Conservation (phyloP, 2,113 vertebrate species). For the Meriones unguiculatus region DNA sequence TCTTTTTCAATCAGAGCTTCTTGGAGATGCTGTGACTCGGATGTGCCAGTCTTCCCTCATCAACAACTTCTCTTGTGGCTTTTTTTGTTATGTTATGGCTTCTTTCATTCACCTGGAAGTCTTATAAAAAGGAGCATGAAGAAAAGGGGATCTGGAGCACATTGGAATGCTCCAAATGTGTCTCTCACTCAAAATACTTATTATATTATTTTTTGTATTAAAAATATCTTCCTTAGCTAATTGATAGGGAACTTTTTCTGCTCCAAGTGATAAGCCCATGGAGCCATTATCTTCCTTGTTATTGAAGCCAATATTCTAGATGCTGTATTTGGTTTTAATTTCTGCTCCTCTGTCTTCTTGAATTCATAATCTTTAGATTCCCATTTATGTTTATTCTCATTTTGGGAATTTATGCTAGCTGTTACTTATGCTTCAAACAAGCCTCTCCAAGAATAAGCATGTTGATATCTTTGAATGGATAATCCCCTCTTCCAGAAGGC, state of each 20-base stretch:
- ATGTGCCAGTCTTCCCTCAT: background rate
- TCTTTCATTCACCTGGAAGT: background rate
- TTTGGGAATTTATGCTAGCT: background rate
- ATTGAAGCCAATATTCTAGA: background rate
- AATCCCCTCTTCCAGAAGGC: background rate
- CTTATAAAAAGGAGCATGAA: background rate
- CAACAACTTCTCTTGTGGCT: background rate
- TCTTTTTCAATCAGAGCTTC: background rate
- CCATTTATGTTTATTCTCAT: background rate
- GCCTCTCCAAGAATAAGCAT: background rate
- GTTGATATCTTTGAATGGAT: background rate
- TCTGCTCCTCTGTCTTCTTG: background rate
- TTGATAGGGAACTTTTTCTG: background rate
- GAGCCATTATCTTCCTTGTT: background rate
- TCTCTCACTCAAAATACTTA: background rate
- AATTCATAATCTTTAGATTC: background rate
- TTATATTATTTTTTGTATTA: slow-evolving; percentile 2
- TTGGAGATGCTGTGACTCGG: background rate
- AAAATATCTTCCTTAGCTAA: background rate
- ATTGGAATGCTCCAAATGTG: background rate
- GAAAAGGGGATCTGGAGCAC: background rate
- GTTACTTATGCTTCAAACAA: background rate
- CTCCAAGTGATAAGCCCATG: background rate
- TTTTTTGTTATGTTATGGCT: background rate
- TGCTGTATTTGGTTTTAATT: background rate